phyloP scores from a whole-genome alignment of 2,797 vertebrate species.

The Manis crassicaudata region DNA sequence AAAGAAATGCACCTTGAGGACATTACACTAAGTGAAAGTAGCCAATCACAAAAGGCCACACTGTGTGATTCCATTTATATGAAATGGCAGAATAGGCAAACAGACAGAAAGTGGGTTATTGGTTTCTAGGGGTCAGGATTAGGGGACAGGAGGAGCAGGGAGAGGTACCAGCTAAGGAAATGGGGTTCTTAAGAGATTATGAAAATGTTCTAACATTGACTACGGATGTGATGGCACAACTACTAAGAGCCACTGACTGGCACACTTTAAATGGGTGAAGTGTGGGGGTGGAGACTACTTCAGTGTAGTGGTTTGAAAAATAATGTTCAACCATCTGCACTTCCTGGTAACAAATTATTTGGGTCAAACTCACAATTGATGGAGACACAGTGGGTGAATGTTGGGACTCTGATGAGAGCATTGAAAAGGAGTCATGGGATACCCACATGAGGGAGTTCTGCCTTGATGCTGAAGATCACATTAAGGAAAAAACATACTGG shows the following conservation, averaged over 20 bases:
- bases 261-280: background rate
- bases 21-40: background rate
- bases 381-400: background rate
- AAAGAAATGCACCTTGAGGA: background rate
- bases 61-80: background rate
- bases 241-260: background rate
- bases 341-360: background rate
- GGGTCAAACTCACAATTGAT: background rate
- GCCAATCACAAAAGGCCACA: background rate
- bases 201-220: background rate
- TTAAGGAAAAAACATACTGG: background rate
- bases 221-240: background rate
- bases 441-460: background rate
- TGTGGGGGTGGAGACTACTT: background rate
- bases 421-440: background rate
- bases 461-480: background rate
- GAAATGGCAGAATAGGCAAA: background rate
- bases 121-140: background rate
- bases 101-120: background rate
- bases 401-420: background rate
- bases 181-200: background rate
- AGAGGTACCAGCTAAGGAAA: background rate
- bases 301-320: background rate
- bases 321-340: background rate
- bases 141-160: accelerated